These are phyloP conservation scores for Junonia oenone DNA, from an alignment of 2,888 invertebrate species.

Conservation along the genomic window DNA sequence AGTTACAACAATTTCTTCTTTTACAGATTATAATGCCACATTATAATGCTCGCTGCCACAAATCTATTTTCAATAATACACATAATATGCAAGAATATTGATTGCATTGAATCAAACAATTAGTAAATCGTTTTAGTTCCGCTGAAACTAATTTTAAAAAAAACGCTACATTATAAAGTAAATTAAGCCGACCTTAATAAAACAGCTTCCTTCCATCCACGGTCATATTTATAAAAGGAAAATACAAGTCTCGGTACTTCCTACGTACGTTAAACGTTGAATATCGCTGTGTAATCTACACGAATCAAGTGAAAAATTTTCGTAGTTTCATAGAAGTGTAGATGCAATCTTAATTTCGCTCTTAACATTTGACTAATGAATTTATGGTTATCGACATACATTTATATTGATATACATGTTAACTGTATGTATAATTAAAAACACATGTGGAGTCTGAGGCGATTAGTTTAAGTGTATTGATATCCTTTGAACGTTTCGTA, in stretches of 20 bases:
- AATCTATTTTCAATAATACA: background rate
- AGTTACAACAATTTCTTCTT: background rate
- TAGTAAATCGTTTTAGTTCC: constrained; percentile 26
- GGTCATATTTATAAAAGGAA: constrained; percentile 30
- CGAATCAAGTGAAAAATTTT: background rate
- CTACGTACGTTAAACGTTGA: constrained; percentile 19
- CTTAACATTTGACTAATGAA: background rate
- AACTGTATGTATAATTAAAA: background rate
- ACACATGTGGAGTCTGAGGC: constrained; percentile 7
- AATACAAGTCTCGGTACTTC: constrained; percentile 30
- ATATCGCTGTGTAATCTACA: constrained; percentile 7
- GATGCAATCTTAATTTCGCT: background rate
- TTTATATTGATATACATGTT: no score
- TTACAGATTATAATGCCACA: background rate
- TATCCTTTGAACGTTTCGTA: constrained; percentile 22
- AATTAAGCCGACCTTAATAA: constrained; percentile 38
- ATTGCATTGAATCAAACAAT: constrained; percentile 20
- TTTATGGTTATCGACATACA: background rate
- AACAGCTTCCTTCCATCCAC: constrained; percentile 52
- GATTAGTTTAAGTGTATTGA: constrained; percentile 23
- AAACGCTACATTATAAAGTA: constrained; percentile 15
- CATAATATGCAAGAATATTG: background rate
- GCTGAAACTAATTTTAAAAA: constrained; percentile 17
- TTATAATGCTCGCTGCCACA: background rate
- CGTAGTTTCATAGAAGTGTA: background rate